Evolutionary conservation across 2,797 vertebrate species (phyloP), one percentile per base, ranked within the genome.

Genomic region (Alcedo atthis): DNA sequence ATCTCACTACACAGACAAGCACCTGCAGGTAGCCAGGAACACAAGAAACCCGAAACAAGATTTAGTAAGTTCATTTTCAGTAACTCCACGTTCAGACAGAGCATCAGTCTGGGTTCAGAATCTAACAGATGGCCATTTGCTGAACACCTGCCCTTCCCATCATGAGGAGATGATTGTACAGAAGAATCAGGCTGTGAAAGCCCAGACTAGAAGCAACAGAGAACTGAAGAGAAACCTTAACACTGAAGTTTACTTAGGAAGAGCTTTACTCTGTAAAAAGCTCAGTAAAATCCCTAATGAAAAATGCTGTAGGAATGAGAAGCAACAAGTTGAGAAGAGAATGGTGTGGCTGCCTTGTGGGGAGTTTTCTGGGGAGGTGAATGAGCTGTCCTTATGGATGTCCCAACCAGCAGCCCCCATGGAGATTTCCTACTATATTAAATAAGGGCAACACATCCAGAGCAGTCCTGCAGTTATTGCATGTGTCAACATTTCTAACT

Each of bases 401-500:
- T 92, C 89, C 92, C 92, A 95, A 90, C 51, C 92, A 90, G 87
- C 73, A 93, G 59, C 58, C 73, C 48, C 94, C 87, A 71, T 6
- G 37, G 95, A 95, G 92, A 90, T 78, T 93, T 85, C 73, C 51
- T 62, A n/a, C 86, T 85, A 90, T 94, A 96, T 95, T 96, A 89
- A 92, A 94, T 69, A 89, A 90, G 28, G 79, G 91, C 55, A 91
- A 92, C 81, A 88, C 86, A 75, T 83, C 89, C 48, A 94, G 92
- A 78, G 45, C 66, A 87, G 84, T 1, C 1, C 81, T 95, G 94
- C 92, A 87, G 86, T 87, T 93, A 96, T 91, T 96, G 86, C 93
- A 91, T 96, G 90, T 91, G 93, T 92, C 93, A 96, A 96, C 81
- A 93, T 94, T 94, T 89, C 90, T 83, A 95, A 95, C 90, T 95